A percentile compares a stretch with the other conserved stretches of the same genome.
Evolutionary conservation across 1,140 invertebrate genomes (phyloP).

Genomic region (Argopecten irradians): DNA sequence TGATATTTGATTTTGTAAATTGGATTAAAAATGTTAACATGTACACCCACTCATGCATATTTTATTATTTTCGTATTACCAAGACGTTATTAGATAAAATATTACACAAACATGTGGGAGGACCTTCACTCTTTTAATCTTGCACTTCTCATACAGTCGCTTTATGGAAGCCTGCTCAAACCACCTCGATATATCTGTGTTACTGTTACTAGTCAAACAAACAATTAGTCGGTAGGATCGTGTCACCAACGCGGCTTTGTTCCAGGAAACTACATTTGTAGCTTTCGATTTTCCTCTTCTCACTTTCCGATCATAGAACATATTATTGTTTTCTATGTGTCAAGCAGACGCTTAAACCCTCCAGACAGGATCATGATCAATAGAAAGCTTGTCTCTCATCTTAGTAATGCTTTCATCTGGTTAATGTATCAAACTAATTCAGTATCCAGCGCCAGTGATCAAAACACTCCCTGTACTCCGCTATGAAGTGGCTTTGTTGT

Average conservation of each 20-base stretch:
- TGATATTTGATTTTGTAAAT: too few relatives aligned
- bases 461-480: neutral
- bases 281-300: neutral
- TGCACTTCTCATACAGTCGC: too few relatives aligned
- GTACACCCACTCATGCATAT: too few relatives aligned
- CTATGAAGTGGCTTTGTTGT: neutral
- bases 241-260: neutral
- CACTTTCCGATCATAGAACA: neutral
- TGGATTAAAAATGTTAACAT: too few relatives aligned
- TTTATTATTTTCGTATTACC: too few relatives aligned
- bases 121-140: too few relatives aligned
- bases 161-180: neutral
- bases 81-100: too few relatives aligned
- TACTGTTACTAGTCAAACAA: neutral
- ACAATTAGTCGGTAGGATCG: neutral
- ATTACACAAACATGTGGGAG: too few relatives aligned
- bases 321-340: neutral
- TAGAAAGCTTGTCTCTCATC: neutral
- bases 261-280: neutral
- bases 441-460: neutral
- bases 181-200: neutral
- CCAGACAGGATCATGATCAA: neutral
- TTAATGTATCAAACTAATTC: constrained; percentile 18
- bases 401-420: neutral
- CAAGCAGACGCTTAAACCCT: constrained; percentile 15